Conservation (phyloP, 2,797 vertebrate species). For the Falco rusticolus region DNA sequence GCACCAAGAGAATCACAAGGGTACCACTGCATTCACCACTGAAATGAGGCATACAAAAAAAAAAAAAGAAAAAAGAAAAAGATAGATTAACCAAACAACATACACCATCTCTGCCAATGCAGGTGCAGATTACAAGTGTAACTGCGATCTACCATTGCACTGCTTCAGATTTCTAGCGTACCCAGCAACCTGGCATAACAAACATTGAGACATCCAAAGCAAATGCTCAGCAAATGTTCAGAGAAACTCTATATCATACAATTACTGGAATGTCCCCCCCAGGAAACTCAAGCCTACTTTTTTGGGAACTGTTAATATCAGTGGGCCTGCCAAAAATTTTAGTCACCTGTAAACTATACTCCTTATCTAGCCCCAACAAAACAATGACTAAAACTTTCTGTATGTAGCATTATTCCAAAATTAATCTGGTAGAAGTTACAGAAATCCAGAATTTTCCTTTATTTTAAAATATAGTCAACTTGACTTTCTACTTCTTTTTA, state of each 20-base stretch:
- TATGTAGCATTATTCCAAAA: neutral
- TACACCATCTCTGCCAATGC: fast-evolving
- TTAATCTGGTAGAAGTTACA: neutral
- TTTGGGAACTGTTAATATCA: conserved; percentile 28
- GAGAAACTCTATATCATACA: conserved; percentile 15
- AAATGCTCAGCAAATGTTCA: conserved; percentile 3
- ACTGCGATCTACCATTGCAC: neutral
- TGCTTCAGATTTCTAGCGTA: neutral
- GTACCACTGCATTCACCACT: neutral
- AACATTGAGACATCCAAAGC: conserved; percentile 14
- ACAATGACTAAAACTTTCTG: neutral
- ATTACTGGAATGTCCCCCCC: neutral
- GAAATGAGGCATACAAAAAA: neutral
- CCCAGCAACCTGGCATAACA: conserved; percentile 55
- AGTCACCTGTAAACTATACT: neutral
- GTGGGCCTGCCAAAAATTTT: conserved; percentile 18
- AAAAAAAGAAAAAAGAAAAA: no score
- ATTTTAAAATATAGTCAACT: neutral
- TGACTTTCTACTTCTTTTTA: neutral
- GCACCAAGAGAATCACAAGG: neutral
- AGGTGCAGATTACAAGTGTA: fast-evolving
- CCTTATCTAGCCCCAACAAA: neutral
- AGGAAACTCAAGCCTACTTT: conserved; percentile 5
- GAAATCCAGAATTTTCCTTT: neutral
- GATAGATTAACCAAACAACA: fast-evolving